Conservation (phyloP, 2,888 invertebrate species). For the Drosophila stalkeri region DNA sequence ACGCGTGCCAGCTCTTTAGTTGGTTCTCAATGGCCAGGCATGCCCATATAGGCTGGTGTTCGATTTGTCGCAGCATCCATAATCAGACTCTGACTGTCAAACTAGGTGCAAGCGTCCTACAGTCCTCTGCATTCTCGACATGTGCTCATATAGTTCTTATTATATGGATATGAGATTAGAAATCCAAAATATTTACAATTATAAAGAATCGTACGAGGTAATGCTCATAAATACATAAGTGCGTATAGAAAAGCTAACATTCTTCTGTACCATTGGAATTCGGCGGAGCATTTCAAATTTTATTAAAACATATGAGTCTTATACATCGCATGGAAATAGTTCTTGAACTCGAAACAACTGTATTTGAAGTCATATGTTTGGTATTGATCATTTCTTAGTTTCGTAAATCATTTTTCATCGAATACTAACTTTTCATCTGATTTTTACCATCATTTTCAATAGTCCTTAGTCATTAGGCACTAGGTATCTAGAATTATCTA, state of each 20-base stretch:
- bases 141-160: slow-evolving; percentile 2
- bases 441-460: too few relatives aligned
- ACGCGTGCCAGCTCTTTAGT: slow-evolving; percentile 53
- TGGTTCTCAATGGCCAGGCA: slow-evolving; percentile 50
- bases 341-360: neutral
- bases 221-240: neutral
- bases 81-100: slow-evolving; percentile 51
- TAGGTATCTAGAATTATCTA: too few relatives aligned
- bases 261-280: neutral
- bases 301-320: too few relatives aligned
- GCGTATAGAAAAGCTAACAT: neutral
- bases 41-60: slow-evolving; percentile 66
- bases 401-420: neutral
- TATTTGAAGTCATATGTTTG: neutral
- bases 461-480: too few relatives aligned
- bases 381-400: neutral
- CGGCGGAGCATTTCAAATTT: neutral
- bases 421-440: too few relatives aligned
- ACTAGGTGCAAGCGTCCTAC: slow-evolving; percentile 27
- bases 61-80: slow-evolving; percentile 65
- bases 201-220: neutral
- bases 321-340: neutral
- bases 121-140: slow-evolving; percentile 14
- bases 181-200: slow-evolving; percentile 3
- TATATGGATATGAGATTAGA: slow-evolving; percentile 1